Base-by-base conservation (phyloP, 2,113 vertebrate genomes). In the Sprattus sprattus region DNA sequence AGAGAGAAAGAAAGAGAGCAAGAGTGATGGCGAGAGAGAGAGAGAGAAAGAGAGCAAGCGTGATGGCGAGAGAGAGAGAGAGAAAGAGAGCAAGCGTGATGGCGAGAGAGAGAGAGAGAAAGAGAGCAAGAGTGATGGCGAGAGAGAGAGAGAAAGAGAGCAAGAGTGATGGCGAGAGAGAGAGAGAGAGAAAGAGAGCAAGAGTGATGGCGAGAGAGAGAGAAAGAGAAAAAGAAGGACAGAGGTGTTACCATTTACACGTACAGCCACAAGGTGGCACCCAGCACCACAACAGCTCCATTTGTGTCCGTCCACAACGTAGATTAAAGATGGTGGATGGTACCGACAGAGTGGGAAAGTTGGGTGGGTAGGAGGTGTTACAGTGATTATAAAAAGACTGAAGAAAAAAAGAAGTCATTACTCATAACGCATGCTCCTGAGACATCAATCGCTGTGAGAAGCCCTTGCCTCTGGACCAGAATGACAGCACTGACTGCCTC, bases 401-500 rank as follows among this genome's bases (percentile, higher is more conserved):
- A 39, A 32, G 32, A 82, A 57, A 25, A n/a, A 64, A 44, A 84
- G 3, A 75, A 44, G 64, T 4, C 60, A 45, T 83, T 54, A 92
- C 90, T 87, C 32, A 85, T 84, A 81, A 45, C 2, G 18, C 92
- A 93, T 78, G 90, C 87, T 25, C 88, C 11, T 6, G 90, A 86
- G 83, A 86, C 11, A 47, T 91, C 86, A 4, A 92, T 46, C 25
- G 86, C n/a, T 6, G 91, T 84, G 13, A 86, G 16, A 64, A 15
- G 45, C n/a, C 85, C 88, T 39, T 87, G 86, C 28, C 82, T 54
- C 60, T 83, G 86, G 85, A 88, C 87, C 47, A 91, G 44, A 11
- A 89, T n/a, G n/a, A 87, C 81, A 4, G 89, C 88, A 52, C 83
- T 88, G 78, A 93, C 71, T 0, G 88, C 75, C 75, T 93, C 91